phyloP scores from a whole-genome alignment of 2,113 vertebrate genomes.

The Oreochromis tanganicae region DNA sequence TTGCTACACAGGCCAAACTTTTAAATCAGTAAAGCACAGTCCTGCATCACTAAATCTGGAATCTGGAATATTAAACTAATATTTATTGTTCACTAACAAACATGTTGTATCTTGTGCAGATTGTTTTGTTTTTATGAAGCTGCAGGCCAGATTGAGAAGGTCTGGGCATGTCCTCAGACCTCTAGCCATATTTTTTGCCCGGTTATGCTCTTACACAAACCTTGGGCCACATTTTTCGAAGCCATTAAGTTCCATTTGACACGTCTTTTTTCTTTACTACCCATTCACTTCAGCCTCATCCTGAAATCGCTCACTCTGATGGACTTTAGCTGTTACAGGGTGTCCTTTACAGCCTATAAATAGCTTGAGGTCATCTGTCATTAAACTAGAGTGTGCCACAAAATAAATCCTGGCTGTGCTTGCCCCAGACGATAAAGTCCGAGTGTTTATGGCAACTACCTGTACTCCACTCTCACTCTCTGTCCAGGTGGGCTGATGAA shows the following conservation, averaged over 20 bases:
- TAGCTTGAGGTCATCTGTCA: conserved; percentile 61
- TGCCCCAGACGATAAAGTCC: conserved; percentile 28
- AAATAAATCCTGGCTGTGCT: conserved; percentile 42
- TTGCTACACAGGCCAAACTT: background rate
- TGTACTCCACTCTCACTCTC: conserved; percentile 5
- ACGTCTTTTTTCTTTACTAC: conserved; percentile 6
- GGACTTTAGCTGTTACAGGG: conserved; percentile 38
- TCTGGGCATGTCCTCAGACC: background rate
- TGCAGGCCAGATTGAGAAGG: background rate
- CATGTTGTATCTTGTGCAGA: background rate
- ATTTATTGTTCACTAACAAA: background rate
- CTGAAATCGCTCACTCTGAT: conserved; percentile 29
- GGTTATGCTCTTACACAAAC: background rate
- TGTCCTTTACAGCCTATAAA: conserved; percentile 63
- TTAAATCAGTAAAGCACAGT: background rate
- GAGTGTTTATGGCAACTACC: conserved; percentile 51
- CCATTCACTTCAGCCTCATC: conserved; percentile 12
- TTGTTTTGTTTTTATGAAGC: background rate
- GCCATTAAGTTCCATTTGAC: background rate
- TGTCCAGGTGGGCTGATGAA: conserved; percentile 26
- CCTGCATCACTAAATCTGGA: background rate
- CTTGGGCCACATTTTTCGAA: background rate
- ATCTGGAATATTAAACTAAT: background rate
- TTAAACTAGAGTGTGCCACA: conserved; percentile 54
- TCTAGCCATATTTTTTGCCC: background rate